Evolutionary conservation across 2,113 vertebrate genomes (phyloP), one percentile per base, ranked within the genome.

Genomic region (Loxodonta africana): DNA sequence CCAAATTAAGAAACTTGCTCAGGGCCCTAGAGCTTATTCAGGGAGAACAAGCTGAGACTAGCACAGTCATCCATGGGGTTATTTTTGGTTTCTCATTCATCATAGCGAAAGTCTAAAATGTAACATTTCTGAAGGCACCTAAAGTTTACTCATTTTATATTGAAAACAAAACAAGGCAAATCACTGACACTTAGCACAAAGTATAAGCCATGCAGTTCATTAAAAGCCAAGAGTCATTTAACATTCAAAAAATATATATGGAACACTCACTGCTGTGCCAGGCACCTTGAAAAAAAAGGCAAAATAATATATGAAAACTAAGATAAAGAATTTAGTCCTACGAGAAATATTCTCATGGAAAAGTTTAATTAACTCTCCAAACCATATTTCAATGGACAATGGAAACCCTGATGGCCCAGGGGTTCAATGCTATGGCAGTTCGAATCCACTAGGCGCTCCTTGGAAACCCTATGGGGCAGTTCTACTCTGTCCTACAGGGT

Each of bases 11-110:
- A 88, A 81, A 77, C 73, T 2, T 88, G 51, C 25, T 91, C 28
- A 73, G 91, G 41, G 37, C 78, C 25, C 9, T 41, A 95, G 33
- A 88, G 92, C 5, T 25, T 63, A 3, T 33, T 84, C 60, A 94
- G 77, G 44, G 33, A 69, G 46, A 85, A 82, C 83, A 12, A 83
- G 76, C 20, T 46, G 37, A 25, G 4, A 87, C 51, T 73, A 91
- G 26, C 71, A 65, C 9, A 94, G n/a, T 51, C 1, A 65, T 33
- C 7, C 28, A 62, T 15, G 4, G 4, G 28, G 57, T 63, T 82
- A 60, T 48, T 87, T 93, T 91, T 76, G 92, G 65, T 85, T 96
- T 88, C 93, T 74, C 41, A 88, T 62, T 87, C n/a, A 77, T 80
- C 26, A 77, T 2, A 25, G 26, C 92, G 71, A 86, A 84, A 97